Conservation (phyloP, 2,888 invertebrate genomes). For the Penaeus monodon region DNA sequence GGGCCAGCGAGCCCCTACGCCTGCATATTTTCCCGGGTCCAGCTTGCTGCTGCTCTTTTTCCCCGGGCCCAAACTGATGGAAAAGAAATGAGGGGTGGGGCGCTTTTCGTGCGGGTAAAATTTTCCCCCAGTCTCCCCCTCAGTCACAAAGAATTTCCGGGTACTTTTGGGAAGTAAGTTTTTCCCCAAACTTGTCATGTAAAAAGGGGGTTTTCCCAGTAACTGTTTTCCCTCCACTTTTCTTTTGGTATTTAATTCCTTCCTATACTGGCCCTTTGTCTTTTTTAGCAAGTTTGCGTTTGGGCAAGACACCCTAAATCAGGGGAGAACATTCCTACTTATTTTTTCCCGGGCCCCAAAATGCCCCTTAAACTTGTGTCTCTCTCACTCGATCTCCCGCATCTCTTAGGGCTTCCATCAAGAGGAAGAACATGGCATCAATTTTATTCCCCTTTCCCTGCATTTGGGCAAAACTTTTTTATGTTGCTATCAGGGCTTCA, state of each 20-base stretch:
- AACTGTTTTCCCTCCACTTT: no score
- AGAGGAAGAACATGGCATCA: conserved; percentile 48
- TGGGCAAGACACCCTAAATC: conserved; percentile 57
- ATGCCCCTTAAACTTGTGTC: conserved; percentile 31
- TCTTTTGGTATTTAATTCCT: no score
- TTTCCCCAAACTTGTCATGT: conserved; percentile 49
- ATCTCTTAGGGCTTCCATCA: conserved; percentile 43
- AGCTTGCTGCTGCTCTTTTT: conserved; percentile 13
- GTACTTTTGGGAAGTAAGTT: conserved; percentile 53
- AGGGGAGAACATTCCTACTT: conserved; percentile 24
- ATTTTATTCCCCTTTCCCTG: conserved; percentile 54
- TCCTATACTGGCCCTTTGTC: conserved; percentile 56
- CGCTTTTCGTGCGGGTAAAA: conserved; percentile 40
- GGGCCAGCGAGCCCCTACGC: conserved; percentile 52
- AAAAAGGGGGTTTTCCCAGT: conserved; percentile 52
- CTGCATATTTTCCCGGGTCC: no score
- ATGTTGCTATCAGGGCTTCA: conserved; percentile 52
- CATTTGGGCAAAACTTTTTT: conserved; percentile 46
- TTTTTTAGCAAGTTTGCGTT: conserved; percentile 51
- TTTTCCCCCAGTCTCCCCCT: conserved; percentile 30
- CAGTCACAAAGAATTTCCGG: conserved; percentile 49
- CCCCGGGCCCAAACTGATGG: conserved; percentile 27
- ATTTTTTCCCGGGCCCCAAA: conserved; percentile 37
- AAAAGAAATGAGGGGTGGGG: conserved; percentile 42
- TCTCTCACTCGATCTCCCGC: conserved; percentile 42